Percentiles rank a stretch among this genome's conserved stretches.
Conservation (phyloP, 2,888 invertebrate genomes). For the Drosophila affinis region DNA sequence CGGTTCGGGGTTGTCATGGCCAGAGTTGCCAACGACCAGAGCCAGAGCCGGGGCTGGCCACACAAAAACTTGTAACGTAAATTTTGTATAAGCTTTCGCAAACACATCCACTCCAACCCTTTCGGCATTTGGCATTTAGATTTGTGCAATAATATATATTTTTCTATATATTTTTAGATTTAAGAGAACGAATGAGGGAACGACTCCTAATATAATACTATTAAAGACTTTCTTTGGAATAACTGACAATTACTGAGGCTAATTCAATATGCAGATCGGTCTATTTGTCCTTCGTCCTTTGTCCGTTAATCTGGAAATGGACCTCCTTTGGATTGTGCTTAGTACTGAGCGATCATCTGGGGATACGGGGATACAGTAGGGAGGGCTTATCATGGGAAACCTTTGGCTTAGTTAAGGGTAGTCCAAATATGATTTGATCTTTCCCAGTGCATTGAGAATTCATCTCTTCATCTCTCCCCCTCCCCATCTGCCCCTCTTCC, state of each 20-base stretch:
- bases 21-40: conserved; percentile 61
- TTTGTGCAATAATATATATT: conserved; percentile 24
- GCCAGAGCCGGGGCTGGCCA: conserved; percentile 29
- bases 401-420: too few relatives aligned
- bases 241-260: too few relatives aligned
- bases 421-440: too few relatives aligned
- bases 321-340: too few relatives aligned
- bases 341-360: too few relatives aligned
- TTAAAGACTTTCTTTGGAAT: not conserved
- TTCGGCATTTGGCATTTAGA: conserved; percentile 59
- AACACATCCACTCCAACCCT: conserved; percentile 45
- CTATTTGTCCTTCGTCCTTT: too few relatives aligned
- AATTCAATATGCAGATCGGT: not conserved
- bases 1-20: conserved; percentile 61
- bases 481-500: not conserved
- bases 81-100: conserved; percentile 56
- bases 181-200: not conserved
- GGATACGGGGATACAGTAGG: too few relatives aligned
- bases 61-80: conserved; percentile 60
- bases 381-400: too few relatives aligned
- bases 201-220: not conserved
- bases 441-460: not conserved
- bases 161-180: conserved; percentile 16
- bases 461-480: not conserved
- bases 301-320: not conserved